Base-by-base conservation (phyloP, 1,140 invertebrate species). In the Drosophila fuyamai region DNA sequence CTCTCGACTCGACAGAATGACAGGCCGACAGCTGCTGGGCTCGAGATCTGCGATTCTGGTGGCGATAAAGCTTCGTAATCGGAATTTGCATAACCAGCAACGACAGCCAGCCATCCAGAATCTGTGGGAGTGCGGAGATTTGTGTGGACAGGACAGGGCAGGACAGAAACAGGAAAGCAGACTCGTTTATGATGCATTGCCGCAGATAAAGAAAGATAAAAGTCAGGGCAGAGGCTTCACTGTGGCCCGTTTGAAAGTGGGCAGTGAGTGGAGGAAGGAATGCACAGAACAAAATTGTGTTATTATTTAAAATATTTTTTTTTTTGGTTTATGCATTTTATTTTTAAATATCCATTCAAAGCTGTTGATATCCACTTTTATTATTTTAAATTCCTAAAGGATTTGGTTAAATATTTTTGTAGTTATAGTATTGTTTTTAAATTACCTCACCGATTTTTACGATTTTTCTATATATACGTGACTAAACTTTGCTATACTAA, bases 131-230 rank as follows among this genome's bases (percentile, higher is more conserved):
- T 71, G 44, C 44, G 14, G 44, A 71, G 65, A 71, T 71, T 56
- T 60, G 43, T 75, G 75, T 61, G 51, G 53, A 54, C 38, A 48
- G 61, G 48, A 51, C 10, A 23, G 54, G 41, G 35, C 51, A 43
- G 58, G 46, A 46, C 44, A 18, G 54, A 51, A 55, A 55, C 62
- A 38, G 56, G 43, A 48, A 50, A 29, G 29, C 53, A 72, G 29
- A 74, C 77, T 77, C 73, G 81, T 81, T 81, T 84, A 85, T 84
- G 81, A 84, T 81, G 78, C 77, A 81, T 74, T 61, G 81, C 56
- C 40, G 78, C 51, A 85, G 81, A 84, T 85, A 84, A 85, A 84
- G 80, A 53, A 77, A 73, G 81, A 81, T 81, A 81, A 79, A 84
- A 85, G 73, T 81, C 73, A 66, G 27, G 38, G 46, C 36, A 66